Evolutionary conservation across 2,888 invertebrate species (phyloP).

Genomic region (Lissocephala sabroskyi): DNA sequence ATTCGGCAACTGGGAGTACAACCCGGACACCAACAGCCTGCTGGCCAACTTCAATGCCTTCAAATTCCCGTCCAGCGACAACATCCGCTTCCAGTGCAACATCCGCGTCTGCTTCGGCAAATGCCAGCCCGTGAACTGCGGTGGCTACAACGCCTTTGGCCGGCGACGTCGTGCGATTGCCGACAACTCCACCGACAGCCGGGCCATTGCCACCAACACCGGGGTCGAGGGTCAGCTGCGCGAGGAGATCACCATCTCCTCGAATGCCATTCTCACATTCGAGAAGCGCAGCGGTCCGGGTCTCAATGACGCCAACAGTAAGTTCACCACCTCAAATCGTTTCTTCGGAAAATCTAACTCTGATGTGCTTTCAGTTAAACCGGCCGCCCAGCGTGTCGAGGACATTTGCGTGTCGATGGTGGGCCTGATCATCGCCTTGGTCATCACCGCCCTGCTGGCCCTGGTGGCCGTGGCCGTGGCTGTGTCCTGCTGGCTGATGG

Average conservation of each 20-base stretch:
- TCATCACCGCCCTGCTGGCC: slow-evolving; percentile 92
- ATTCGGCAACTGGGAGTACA: slow-evolving; percentile 94
- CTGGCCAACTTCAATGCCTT: slow-evolving; percentile 94
- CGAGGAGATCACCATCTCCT: slow-evolving; percentile 94
- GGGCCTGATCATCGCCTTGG: slow-evolving; percentile 91
- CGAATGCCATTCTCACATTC: slow-evolving; percentile 91
- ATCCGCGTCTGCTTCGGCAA: slow-evolving; percentile 95
- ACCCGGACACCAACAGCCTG: slow-evolving; percentile 87
- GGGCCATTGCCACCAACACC: slow-evolving; percentile 76
- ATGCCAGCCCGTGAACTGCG: slow-evolving; percentile 95
- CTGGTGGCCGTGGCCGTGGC: slow-evolving; percentile 95
- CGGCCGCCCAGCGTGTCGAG: slow-evolving; percentile 76
- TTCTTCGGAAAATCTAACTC: neutral
- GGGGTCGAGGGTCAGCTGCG: slow-evolving; percentile 84
- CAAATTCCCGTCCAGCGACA: slow-evolving; percentile 95
- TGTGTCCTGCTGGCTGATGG: slow-evolving; percentile 96
- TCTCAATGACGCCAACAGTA: slow-evolving; percentile 85
- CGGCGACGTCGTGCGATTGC: slow-evolving; percentile 78
- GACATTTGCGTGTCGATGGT: slow-evolving; percentile 96
- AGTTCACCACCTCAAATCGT: slow-evolving; percentile 30
- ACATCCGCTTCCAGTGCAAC: slow-evolving; percentile 95
- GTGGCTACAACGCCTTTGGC: slow-evolving; percentile 92
- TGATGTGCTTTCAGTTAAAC: slow-evolving; percentile 63
- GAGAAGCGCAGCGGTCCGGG: slow-evolving; percentile 86
- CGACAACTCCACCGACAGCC: slow-evolving; percentile 72